Base-by-base conservation (phyloP, 2,797 vertebrate species). In the Aphelocoma californica region DNA sequence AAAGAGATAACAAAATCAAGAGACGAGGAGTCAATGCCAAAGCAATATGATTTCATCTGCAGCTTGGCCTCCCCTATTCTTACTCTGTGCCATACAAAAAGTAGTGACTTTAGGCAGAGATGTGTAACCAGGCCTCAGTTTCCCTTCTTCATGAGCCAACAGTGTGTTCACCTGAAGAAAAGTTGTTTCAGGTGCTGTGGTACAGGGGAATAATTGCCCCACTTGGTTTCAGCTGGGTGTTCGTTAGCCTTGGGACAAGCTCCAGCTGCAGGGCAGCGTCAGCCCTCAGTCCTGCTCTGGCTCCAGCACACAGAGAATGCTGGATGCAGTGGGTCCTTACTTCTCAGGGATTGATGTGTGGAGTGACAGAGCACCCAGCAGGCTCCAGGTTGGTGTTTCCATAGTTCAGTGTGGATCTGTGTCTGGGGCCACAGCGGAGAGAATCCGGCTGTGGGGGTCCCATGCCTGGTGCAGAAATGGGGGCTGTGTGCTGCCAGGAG, bases 271-370 rank as follows among this genome's bases (percentile, higher is more conserved):
- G 42, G 48, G 34, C 25, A 26, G 34, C 25, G 72, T 45, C 40
- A 71, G 38, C 38, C 38, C 42, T 3, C 26, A 40, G 3, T 12
- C 10, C 51, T 72, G 18, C 11, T 72, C 51, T 38, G 19, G 48
- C 25, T 28, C 44, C 56, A 44, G 32, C 31, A 5, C 42, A 2
- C 13, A 23, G 25, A 3, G 2, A 2, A 0, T 9, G 32, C 14
- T 53, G 64, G 32, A 12, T 50, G 9, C 72, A 40, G 36, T 9
- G 3, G 29, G 31, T 18, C 28, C 34, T 32, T 2, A 1, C 2
- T 25, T 17, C 6, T 19, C 8, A 5, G 60, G 34, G 36, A 6
- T 7, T 13, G 34, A 4, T 25, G 8, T 2, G 2, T 26, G 57
- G 29, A 20, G 29, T n/a, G 38, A 5, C 2, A n/a, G 78, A 74